Conservation (phyloP, 2,888 invertebrate genomes). For the Dendrolimus houi region DNA sequence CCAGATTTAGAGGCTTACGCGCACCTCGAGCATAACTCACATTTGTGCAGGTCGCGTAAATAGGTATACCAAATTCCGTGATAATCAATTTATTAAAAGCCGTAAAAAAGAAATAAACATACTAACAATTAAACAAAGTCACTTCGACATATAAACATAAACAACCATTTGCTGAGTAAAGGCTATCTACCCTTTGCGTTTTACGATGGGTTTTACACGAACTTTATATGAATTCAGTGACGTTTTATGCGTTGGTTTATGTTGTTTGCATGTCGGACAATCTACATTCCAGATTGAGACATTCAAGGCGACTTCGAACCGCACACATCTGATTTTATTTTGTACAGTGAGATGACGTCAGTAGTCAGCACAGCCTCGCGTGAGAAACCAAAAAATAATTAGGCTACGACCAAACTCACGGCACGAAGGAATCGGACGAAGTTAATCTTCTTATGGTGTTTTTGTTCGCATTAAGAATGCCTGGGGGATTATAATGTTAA, state of each 20-base stretch:
- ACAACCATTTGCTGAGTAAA: too few species aligned
- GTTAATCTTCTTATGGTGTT: not conserved
- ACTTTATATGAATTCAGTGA: not conserved
- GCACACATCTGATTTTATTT: not conserved
- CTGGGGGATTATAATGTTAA: not conserved
- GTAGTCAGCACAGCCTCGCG: slow-evolving; percentile 25
- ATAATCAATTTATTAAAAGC: too few species aligned
- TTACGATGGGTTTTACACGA: not conserved
- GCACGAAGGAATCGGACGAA: slow-evolving; percentile 7
- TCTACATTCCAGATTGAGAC: not conserved
- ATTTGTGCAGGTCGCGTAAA: too few species aligned
- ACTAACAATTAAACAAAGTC: too few species aligned
- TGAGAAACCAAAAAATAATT: slow-evolving; percentile 31
- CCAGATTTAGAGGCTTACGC: too few species aligned
- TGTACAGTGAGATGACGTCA: slow-evolving; percentile 32
- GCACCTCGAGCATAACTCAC: too few species aligned
- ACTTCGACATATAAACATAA: too few species aligned
- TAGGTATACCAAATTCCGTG: too few species aligned
- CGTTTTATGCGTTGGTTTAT: not conserved
- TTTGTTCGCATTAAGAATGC: not conserved
- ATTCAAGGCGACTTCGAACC: not conserved
- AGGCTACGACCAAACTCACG: slow-evolving; percentile 13
- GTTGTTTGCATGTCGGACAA: not conserved
- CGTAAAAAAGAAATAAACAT: too few species aligned
- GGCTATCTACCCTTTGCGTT: too few species aligned